Base-by-base conservation (phyloP, 2,113 vertebrate genomes). In the Erythrocercus mccallii region DNA sequence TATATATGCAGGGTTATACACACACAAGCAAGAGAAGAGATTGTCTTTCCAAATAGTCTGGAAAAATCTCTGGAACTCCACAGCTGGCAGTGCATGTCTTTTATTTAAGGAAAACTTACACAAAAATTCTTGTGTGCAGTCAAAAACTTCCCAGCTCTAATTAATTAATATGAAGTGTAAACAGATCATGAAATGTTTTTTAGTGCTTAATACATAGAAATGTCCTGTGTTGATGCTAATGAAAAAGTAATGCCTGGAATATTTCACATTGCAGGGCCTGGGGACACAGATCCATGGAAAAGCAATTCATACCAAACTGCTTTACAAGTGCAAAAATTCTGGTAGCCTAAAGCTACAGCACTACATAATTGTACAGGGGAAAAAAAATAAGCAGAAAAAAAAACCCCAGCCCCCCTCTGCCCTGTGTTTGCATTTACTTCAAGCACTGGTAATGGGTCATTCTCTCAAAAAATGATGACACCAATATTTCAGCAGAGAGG, bases 281-380 rank as follows among this genome's bases (percentile, higher is more conserved):
- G 81, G 95, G 95, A 96, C 68, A 94, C 70, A 66, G 15, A 92
- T 66, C 86, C 76, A 82, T 53, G 82, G 95, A 85, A 95, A 97
- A 95, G 88, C 87, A 96, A 96, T 92, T 96, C 95, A 60, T 94
- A 97, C 69, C 84, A 95, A 97, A 95, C 92, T 97, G 96, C 96
- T 95, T 97, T 91, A 87, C 90, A 95, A 93, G 89, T 96, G 95
- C 96, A 96, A 77, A 96, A 95, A 96, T 95, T 94, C 96, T 90
- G 27, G 76, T 96, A 88, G 97, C 97, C 97, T 95, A 81, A 86
- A 97, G 97, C 94, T 97, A 93, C 84, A 81, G 84, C 11, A 16
- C 93, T 81, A 70, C 81, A 42, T 82, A 95, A 94, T 89, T 91
- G 92, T 92, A 76, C 11, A 10, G 83, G 53, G 58, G 12, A 4